A percentile compares a stretch with the other conserved stretches of the same genome.
These are phyloP conservation scores for Hypanus sabinus DNA, from an alignment of 2,113 vertebrate species.

Conservation along the genomic window DNA sequence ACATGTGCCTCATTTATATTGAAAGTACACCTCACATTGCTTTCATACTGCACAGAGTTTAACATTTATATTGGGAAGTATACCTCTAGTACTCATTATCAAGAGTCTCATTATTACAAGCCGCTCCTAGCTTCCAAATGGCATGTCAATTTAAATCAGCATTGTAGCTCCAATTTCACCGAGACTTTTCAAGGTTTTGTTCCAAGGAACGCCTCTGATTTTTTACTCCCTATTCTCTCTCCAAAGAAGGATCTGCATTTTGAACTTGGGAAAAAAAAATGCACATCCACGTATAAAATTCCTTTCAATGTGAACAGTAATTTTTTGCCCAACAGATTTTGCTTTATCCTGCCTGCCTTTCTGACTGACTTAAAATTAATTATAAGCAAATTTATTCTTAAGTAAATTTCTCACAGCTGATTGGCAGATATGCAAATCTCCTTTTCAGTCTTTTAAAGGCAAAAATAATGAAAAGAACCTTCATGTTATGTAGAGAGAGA, in stretches of 20 bases:
- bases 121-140: neutral
- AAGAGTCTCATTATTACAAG: neutral
- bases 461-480: neutral
- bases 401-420: neutral
- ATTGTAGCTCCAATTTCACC: neutral
- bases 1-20: neutral
- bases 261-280: neutral
- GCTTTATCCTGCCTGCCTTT: neutral
- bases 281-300: neutral
- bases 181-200: neutral
- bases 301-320: too few species aligned
- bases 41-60: neutral
- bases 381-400: neutral
- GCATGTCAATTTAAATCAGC: neutral
- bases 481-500: neutral
- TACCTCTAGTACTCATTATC: neutral
- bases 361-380: neutral
- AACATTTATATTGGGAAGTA: conserved; percentile 23
- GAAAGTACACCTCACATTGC: neutral
- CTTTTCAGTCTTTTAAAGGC: neutral
- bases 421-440: neutral
- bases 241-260: neutral
- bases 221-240: neutral
- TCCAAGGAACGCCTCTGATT: neutral
- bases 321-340: neutral